These are phyloP conservation scores for Platysteira castanea DNA, from an alignment of 2,113 vertebrate genomes.

Conservation along the genomic window DNA sequence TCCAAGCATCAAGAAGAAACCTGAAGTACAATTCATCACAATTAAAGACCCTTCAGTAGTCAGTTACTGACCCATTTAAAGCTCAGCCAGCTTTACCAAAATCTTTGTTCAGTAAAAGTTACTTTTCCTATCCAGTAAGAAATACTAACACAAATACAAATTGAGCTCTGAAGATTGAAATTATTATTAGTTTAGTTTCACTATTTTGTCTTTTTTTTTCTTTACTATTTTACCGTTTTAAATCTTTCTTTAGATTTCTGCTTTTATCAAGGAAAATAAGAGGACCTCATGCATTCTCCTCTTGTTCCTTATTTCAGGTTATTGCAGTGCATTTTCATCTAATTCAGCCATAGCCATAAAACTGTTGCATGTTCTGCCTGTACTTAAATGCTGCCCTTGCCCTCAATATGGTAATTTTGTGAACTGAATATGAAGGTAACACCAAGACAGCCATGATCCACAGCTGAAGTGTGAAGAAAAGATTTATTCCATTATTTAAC, in stretches of 20 bases:
- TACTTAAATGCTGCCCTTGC: not conserved
- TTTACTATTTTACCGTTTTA: not conserved
- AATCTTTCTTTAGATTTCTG: not conserved
- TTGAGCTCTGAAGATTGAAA: not conserved
- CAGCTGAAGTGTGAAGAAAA: not conserved
- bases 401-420: not conserved
- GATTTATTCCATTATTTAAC: not conserved
- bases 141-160: not conserved
- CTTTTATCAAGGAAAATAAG: not conserved
- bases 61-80: not conserved
- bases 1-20: not conserved
- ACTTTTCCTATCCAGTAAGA: not conserved
- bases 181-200: not conserved
- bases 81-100: not conserved
- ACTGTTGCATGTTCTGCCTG: not conserved
- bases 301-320: not conserved
- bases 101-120: not conserved
- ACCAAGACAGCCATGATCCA: not conserved
- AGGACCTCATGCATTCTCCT: not conserved
- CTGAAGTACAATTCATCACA: not conserved
- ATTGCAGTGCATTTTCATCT: not conserved
- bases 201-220: not conserved
- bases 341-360: not conserved
- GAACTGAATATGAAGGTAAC: not conserved
- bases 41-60: not conserved